phyloP scores from a whole-genome alignment of 2,113 vertebrate genomes.

The Ciconia stormi region DNA sequence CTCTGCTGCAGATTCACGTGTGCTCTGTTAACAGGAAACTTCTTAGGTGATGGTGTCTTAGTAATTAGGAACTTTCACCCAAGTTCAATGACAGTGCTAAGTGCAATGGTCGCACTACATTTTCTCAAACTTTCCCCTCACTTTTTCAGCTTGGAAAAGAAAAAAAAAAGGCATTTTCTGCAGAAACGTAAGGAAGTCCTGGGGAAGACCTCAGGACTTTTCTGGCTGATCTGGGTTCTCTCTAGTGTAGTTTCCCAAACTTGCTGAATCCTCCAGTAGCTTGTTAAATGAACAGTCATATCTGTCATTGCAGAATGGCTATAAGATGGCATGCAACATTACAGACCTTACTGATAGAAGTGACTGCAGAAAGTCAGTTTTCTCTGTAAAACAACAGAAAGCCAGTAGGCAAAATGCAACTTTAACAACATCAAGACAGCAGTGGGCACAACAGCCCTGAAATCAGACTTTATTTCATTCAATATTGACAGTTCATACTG shows the following conservation, averaged over 20 bases:
- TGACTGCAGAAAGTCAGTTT: neutral
- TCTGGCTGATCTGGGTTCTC: neutral
- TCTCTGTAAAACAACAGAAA: neutral
- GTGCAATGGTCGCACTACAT: rapidly evolving
- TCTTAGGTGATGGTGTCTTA: neutral
- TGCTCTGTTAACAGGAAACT: neutral
- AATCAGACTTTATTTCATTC: neutral
- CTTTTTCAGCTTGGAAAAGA: rapidly evolving
- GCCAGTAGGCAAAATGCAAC: neutral
- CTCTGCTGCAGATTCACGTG: neutral
- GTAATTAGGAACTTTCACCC: neutral
- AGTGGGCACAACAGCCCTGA: neutral
- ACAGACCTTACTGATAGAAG: neutral
- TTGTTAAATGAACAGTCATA: neutral
- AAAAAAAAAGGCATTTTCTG: neutral
- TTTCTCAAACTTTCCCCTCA: neutral
- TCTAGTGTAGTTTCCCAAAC: neutral
- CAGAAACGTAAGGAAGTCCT: neutral
- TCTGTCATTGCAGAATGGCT: neutral
- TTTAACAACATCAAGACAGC: neutral
- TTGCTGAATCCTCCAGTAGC: neutral
- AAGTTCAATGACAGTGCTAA: neutral
- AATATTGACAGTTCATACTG: neutral
- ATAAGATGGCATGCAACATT: rapidly evolving
- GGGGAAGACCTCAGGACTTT: neutral